A percentile compares a stretch with the other conserved stretches of the same genome.
These are phyloP conservation scores for Lucilia cuprina DNA, from an alignment of 1,140 invertebrate species.

Conservation along the genomic window DNA sequence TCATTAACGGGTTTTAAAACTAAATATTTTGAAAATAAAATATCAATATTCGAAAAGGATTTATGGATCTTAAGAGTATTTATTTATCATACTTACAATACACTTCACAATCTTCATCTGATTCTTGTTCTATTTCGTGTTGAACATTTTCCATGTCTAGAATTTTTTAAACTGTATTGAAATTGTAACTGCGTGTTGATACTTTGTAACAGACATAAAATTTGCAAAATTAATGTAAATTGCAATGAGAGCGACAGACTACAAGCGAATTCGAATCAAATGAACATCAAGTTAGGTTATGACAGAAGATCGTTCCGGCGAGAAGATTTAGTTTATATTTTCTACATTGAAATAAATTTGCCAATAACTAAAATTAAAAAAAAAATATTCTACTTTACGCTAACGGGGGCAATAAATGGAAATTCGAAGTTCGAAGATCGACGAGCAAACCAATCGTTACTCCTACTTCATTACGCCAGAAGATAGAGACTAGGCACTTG, in stretches of 20 bases:
- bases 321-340: too few species aligned
- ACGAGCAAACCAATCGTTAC: too few species aligned
- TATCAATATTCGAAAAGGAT: too few species aligned
- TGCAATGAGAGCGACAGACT: background rate
- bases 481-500: too few species aligned
- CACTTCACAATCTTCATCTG: slow-evolving; percentile 91
- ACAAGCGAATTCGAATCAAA: background rate
- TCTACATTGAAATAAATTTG: too few species aligned
- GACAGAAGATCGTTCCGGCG: too few species aligned
- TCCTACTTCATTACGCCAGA: too few species aligned
- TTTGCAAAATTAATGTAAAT: background rate
- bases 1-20: slow-evolving; percentile 60
- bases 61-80: background rate
- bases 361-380: too few species aligned
- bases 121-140: slow-evolving; percentile 88
- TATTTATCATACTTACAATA: slow-evolving; percentile 54
- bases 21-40: slow-evolving; percentile 30
- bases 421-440: too few species aligned
- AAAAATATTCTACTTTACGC: too few species aligned
- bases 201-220: background rate
- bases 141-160: slow-evolving; percentile 59
- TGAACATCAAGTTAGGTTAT: too few species aligned
- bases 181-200: slow-evolving; percentile 21
- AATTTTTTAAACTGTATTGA: background rate
- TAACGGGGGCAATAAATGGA: too few species aligned